Conservation (phyloP, 2,888 invertebrate species). For the Nowickia ferox region DNA sequence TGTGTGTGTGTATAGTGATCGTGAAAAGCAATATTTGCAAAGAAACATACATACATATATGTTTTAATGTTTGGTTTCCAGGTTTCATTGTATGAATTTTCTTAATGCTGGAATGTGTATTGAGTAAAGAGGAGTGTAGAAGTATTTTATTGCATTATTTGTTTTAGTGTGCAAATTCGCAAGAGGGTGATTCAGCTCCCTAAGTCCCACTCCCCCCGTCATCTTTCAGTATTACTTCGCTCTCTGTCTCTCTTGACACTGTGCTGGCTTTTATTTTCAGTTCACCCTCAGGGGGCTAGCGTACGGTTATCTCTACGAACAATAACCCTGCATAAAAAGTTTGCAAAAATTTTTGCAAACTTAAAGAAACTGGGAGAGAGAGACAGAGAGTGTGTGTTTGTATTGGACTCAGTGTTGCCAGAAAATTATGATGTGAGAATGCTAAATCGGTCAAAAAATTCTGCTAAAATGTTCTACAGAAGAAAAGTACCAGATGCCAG, state of each 20-base stretch:
- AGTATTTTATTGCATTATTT: conserved; percentile 77
- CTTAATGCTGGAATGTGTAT: conserved; percentile 59
- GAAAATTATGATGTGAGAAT: too few species aligned
- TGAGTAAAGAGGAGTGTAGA: conserved; percentile 52
- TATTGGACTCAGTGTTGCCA: too few species aligned
- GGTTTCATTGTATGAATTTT: conserved; percentile 37
- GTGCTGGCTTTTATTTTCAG: conserved; percentile 47
- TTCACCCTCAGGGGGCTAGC: conserved; percentile 70
- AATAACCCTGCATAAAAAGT: conserved; percentile 46
- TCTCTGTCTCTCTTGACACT: not conserved
- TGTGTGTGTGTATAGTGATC: conserved; percentile 41
- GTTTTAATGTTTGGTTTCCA: conserved; percentile 14
- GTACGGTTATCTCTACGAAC: conserved; percentile 64
- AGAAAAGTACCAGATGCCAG: too few species aligned
- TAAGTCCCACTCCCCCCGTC: not conserved
- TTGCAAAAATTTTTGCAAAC: conserved; percentile 66
- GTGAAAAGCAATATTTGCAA: conserved; percentile 42
- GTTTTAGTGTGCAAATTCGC: conserved; percentile 80
- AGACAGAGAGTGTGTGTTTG: not conserved
- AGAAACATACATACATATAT: conserved; percentile 49
- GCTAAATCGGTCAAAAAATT: too few species aligned
- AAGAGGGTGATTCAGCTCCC: conserved; percentile 62
- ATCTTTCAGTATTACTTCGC: not conserved
- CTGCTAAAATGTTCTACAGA: too few species aligned
- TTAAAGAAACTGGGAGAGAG: conserved; percentile 1